A percentile compares a stretch with the other conserved stretches of the same genome.
phyloP scores from a whole-genome alignment of 2,888 invertebrate genomes.

The Diaphora mendica region DNA sequence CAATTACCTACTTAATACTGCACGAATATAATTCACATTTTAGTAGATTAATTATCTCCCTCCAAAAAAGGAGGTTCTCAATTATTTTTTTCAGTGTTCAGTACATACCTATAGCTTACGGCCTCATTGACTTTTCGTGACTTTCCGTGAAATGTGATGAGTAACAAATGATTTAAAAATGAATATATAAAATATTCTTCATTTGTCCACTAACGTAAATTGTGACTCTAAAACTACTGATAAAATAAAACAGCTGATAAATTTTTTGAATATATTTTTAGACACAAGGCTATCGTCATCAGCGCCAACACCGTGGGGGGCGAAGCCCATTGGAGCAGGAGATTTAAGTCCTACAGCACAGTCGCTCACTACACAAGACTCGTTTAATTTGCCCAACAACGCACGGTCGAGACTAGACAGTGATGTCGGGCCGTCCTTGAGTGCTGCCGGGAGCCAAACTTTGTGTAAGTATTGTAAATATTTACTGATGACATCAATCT shows the following conservation, averaged over 20 bases:
- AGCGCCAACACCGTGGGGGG: constrained; percentile 73
- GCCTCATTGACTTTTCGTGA: background rate
- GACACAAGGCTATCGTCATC: constrained; percentile 74
- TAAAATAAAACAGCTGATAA: background rate
- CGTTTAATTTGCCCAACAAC: constrained; percentile 62
- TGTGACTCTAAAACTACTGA: background rate
- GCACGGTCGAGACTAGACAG: constrained; percentile 77
- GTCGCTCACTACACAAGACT: constrained; percentile 68
- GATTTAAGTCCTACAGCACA: constrained; percentile 69
- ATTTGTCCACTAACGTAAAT: background rate
- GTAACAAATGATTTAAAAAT: no score
- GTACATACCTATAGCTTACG: no score
- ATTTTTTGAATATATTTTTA: constrained; percentile 27
- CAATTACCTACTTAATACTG: no score
- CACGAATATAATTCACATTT: no score
- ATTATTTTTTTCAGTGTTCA: no score
- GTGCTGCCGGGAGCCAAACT: constrained; percentile 82
- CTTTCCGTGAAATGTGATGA: no score
- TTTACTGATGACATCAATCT: background rate
- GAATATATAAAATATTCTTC: no score
- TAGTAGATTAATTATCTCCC: no score
- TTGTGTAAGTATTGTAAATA: constrained; percentile 59
- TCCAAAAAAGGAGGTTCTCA: no score
- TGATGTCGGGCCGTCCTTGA: constrained; percentile 81
- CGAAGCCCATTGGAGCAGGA: constrained; percentile 47